Percentiles rank a stretch among this genome's conserved stretches.
Evolutionary conservation across 2,113 vertebrate species (phyloP).

Genomic region (Agapornis roseicollis): DNA sequence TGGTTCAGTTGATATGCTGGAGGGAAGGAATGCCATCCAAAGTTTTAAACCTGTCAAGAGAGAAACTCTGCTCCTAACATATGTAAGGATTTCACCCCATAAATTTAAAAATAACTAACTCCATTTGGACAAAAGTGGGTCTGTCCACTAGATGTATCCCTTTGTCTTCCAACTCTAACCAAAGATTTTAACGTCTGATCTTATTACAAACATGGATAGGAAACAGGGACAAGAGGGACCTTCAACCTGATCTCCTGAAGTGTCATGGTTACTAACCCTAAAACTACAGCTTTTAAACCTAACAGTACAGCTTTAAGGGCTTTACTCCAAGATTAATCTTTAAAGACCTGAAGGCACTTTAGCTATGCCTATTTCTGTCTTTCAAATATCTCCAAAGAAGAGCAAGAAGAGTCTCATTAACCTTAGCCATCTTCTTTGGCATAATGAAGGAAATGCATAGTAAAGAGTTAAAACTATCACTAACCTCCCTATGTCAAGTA

Average conservation of each 20-base stretch:
- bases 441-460: neutral
- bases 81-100: neutral
- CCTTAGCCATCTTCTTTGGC: neutral
- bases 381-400: neutral
- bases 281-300: neutral
- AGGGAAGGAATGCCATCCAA: too few relatives aligned
- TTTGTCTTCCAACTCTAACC: neutral
- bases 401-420: neutral
- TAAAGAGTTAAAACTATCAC: neutral
- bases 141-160: neutral
- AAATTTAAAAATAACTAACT: neutral
- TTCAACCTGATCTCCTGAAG: neutral
- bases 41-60: neutral
- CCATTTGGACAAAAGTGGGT: neutral
- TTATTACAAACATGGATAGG: neutral
- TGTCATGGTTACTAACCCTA: neutral
- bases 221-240: neutral
- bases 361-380: neutral
- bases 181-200: neutral
- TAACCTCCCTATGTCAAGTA: neutral
- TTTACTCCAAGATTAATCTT: neutral
- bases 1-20: too few relatives aligned
- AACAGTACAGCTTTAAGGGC: neutral
- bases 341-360: neutral
- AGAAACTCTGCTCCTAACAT: neutral